Evolutionary conservation across 2,797 vertebrate genomes (phyloP).

Genomic region (Anabacerthia variegaticeps): DNA sequence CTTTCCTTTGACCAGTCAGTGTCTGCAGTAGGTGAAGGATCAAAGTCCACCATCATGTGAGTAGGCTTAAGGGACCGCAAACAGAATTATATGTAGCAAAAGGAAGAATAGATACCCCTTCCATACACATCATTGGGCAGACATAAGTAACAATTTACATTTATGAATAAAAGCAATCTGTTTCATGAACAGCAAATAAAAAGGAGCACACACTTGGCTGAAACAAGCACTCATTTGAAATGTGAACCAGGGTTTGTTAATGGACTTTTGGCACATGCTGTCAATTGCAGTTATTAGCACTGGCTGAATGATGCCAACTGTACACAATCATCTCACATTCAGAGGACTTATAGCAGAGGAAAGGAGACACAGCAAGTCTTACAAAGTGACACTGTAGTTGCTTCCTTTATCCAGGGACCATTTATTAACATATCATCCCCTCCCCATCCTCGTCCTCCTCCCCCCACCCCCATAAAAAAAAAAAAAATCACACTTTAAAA

Average conservation of each 20-base stretch:
- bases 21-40: background rate
- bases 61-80: background rate
- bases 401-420: background rate
- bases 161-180: background rate
- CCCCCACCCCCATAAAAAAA: fast-evolving
- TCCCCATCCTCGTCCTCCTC: no score
- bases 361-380: background rate
- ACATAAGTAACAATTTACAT: background rate
- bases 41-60: background rate
- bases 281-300: background rate
- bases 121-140: background rate
- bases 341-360: background rate
- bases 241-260: background rate
- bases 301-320: background rate
- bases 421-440: background rate
- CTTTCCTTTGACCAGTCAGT: background rate
- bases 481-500: background rate
- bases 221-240: background rate
- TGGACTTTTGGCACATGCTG: background rate
- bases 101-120: background rate
- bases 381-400: background rate
- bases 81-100: background rate
- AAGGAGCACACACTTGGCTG: background rate
- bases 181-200: background rate
- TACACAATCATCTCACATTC: background rate